phyloP scores from a whole-genome alignment of 2,113 vertebrate genomes.

The Calyptomena viridis region DNA sequence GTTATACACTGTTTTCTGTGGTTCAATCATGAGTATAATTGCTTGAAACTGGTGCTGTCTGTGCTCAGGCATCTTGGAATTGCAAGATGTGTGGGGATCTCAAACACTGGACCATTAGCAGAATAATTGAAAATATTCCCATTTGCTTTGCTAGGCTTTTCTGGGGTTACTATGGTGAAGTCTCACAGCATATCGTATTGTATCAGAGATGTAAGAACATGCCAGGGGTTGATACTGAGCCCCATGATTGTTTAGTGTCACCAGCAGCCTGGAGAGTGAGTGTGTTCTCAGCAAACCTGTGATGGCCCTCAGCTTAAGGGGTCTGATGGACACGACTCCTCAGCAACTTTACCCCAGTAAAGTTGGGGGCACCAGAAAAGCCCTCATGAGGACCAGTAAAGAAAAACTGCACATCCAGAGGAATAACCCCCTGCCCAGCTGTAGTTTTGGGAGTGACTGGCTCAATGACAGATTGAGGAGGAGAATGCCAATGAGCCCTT shows the following conservation, averaged over 20 bases:
- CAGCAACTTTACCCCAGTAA: not conserved
- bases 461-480: rapidly evolving
- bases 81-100: not conserved
- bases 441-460: not conserved
- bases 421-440: not conserved
- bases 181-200: not conserved
- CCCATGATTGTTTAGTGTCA: not conserved
- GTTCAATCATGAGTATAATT: not conserved
- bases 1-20: not conserved
- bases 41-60: not conserved
- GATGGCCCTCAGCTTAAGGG: rapidly evolving
- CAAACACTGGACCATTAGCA: not conserved
- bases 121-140: not conserved
- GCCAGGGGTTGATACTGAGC: not conserved
- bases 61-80: not conserved
- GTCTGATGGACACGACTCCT: not conserved
- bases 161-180: not conserved
- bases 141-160: not conserved
- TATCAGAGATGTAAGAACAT: not conserved
- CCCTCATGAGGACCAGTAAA: not conserved
- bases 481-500: not conserved
- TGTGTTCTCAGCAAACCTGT: not conserved
- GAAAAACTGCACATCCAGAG: not conserved
- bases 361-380: not conserved
- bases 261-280: not conserved